phyloP scores from a whole-genome alignment of 2,797 vertebrate genomes.

The Alosa sapidissima region DNA sequence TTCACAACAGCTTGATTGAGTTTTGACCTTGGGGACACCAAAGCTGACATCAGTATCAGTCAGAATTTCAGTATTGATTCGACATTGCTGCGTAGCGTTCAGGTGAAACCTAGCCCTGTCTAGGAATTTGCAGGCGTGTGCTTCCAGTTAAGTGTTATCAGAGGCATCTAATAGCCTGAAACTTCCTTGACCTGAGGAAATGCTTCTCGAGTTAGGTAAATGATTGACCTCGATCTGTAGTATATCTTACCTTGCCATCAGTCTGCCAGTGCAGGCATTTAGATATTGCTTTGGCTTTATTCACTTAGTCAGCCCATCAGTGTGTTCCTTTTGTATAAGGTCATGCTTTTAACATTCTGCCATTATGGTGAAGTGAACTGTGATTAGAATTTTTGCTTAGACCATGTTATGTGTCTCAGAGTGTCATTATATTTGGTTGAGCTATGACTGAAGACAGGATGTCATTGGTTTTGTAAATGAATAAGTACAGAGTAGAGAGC shows the following conservation, averaged over 20 bases:
- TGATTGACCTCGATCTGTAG: neutral
- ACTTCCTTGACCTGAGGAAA: neutral
- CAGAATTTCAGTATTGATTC: neutral
- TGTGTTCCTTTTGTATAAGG: neutral
- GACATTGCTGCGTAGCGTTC: neutral
- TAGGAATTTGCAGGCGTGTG: neutral
- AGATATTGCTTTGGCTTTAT: slow-evolving; percentile 1
- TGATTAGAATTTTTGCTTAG: neutral
- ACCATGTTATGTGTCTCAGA: neutral
- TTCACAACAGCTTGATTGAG: too few species aligned
- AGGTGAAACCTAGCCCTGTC: neutral
- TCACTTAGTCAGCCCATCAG: neutral
- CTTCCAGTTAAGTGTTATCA: neutral
- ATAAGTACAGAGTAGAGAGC: neutral
- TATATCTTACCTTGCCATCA: neutral
- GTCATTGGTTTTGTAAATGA: neutral
- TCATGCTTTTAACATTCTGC: neutral
- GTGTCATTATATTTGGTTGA: neutral
- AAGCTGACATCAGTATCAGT: neutral
- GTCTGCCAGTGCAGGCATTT: neutral
- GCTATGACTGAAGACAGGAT: neutral
- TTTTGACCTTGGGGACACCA: neutral
- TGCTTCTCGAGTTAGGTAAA: neutral
- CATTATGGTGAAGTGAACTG: neutral
- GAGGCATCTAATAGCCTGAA: neutral